phyloP scores from a whole-genome alignment of 1,140 invertebrate genomes.

The Cydia splendana region DNA sequence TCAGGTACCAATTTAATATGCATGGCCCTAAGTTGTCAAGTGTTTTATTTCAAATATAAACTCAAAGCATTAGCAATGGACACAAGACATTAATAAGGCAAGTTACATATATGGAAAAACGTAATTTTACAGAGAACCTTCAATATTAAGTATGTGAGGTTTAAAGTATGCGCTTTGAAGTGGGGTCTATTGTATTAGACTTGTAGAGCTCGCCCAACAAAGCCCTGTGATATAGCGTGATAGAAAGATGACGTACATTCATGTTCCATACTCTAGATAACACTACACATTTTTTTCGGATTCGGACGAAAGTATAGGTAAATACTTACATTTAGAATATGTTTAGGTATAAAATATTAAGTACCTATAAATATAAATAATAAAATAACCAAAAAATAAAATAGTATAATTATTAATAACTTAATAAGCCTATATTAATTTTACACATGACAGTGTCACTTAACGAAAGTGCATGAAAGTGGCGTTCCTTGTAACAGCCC shows the following conservation, averaged over 20 bases:
- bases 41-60: too few species aligned
- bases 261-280: background rate
- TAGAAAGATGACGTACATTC: constrained; percentile 12
- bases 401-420: background rate
- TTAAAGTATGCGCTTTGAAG: constrained; percentile 30
- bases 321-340: too few species aligned
- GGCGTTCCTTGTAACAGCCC: background rate
- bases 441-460: constrained; percentile 1
- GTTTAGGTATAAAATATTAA: too few species aligned
- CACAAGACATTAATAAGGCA: background rate
- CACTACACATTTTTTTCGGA: too few species aligned
- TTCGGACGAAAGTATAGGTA: too few species aligned
- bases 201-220: constrained; percentile 1
- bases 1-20: background rate
- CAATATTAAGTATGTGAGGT: constrained; percentile 10
- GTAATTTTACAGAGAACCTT: background rate
- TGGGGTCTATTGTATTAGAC: constrained; percentile 31
- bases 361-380: background rate
- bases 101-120: background rate
- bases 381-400: background rate
- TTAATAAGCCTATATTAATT: background rate
- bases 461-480: background rate
- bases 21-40: background rate
- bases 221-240: constrained; percentile 23
- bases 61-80: background rate